Conservation (phyloP, 2,888 invertebrate genomes). For the Brachynemurus nebulosus region DNA sequence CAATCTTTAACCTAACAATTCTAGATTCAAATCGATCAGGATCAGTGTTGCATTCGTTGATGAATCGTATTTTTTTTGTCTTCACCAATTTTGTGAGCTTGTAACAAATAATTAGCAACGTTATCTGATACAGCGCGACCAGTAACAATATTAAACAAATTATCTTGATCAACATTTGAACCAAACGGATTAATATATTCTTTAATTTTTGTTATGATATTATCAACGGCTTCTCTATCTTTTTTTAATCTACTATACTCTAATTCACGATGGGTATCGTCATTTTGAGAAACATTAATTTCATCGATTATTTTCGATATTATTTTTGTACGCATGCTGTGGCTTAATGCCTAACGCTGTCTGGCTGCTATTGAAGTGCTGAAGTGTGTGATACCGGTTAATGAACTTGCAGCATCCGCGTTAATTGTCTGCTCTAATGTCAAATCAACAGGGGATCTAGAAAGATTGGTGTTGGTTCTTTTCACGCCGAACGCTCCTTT, state of each 20-base stretch:
- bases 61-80: neutral
- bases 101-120: conserved; percentile 13
- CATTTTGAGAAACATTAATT: neutral
- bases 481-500: neutral
- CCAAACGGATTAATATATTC: conserved; percentile 15
- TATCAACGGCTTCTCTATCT: conserved; percentile 15
- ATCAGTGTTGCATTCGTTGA: conserved; percentile 1
- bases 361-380: neutral
- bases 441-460: neutral
- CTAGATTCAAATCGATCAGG: neutral
- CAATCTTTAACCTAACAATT: neutral
- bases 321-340: neutral
- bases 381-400: neutral
- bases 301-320: neutral
- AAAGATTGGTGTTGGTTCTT: neutral
- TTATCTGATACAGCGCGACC: conserved; percentile 12
- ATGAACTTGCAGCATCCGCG: neutral
- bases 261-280: conserved; percentile 6
- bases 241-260: conserved; percentile 15
- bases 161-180: conserved; percentile 8
- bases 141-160: conserved; percentile 15
- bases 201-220: conserved; percentile 19
- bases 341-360: neutral
- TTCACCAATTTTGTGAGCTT: conserved; percentile 10
- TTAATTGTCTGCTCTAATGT: neutral